These are phyloP conservation scores for Gastrophryne carolinensis DNA, from an alignment of 2,797 vertebrate species.

Conservation along the genomic window DNA sequence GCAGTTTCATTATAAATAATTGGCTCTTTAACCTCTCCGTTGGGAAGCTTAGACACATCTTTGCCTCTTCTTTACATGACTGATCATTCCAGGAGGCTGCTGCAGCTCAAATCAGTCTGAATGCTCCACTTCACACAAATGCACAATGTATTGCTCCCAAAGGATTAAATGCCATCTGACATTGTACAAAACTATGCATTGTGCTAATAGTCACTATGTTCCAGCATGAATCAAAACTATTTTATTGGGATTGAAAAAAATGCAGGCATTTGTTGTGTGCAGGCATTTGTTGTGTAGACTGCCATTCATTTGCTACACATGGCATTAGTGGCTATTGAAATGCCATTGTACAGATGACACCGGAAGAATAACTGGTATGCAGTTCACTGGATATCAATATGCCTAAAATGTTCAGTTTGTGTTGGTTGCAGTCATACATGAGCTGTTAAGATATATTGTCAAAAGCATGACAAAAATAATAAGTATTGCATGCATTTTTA, in stretches of 20 bases:
- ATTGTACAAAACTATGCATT: slow-evolving; percentile 24
- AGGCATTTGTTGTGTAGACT: neutral
- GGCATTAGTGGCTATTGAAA: neutral
- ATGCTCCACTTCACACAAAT: slow-evolving; percentile 26
- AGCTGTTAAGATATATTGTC: too few species aligned
- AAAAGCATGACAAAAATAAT: too few species aligned
- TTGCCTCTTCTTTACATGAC: slow-evolving; percentile 44
- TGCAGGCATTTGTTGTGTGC: neutral
- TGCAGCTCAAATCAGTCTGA: slow-evolving; percentile 41
- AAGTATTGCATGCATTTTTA: too few species aligned
- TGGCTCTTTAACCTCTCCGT: slow-evolving; percentile 48
- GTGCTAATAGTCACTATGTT: neutral
- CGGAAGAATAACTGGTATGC: neutral
- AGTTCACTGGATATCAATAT: neutral
- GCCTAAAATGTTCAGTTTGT: neutral
- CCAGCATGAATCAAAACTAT: neutral
- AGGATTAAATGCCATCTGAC: slow-evolving; percentile 40
- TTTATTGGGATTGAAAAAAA: neutral
- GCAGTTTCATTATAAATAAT: slow-evolving; percentile 52
- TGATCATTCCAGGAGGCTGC: slow-evolving; percentile 41
- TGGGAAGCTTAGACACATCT: slow-evolving; percentile 43
- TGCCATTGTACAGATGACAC: neutral
- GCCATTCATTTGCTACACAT: neutral
- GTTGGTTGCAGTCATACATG: too few species aligned
- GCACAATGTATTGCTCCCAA: slow-evolving; percentile 32